Base-by-base conservation (phyloP, 2,113 vertebrate genomes). In the Melierax canorus region DNA sequence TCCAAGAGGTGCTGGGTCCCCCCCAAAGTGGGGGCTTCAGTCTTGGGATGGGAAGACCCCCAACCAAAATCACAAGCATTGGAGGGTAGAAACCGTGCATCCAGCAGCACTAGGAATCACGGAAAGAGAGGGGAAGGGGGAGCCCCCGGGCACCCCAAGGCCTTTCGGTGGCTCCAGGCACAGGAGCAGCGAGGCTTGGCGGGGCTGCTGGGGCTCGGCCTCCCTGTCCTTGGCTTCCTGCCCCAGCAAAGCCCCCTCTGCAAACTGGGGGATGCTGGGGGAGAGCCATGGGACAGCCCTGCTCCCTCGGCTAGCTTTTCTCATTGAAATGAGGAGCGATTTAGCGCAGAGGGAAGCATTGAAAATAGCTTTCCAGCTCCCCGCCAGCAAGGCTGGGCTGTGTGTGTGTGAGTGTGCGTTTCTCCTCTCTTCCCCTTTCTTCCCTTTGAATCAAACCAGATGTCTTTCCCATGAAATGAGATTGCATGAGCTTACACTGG, bases 401-500 rank as follows among this genome's bases (percentile, higher is more conserved):
- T 4, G n/a, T 6, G 82, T 2, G 64, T 34, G 71, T 1, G 86
- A 59, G 84, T 8, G 41, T 6, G 71, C 46, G 5, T 46, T 36
- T 78, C 90, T 78, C 90, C 91, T 83, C 88, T 89, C 73, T 75
- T 74, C 92, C 92, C 83, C 96, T 92, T 94, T 94, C 82, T 93
- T 93, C 83, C 58, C 87, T 90, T 67, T 96, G 95, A 96, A 96
- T 96, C 90, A 78, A 97, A 96, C 94, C 97, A 97, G 96, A 96
- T 97, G 96, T 97, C 96, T 94, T 83, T 92, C 69, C 93, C 90
- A 69, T 73, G 87, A 81, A 92, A 86, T 34, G 95, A 51, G 96
- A 58, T 93, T 90, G 94, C 84, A 4, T 18, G 94, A 86, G 92
- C 95, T 95, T 72, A 17, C 92, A 19, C 85, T 43, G 94, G 84